Conservation (phyloP, 2,888 invertebrate species). For the Penaeus monodon region DNA sequence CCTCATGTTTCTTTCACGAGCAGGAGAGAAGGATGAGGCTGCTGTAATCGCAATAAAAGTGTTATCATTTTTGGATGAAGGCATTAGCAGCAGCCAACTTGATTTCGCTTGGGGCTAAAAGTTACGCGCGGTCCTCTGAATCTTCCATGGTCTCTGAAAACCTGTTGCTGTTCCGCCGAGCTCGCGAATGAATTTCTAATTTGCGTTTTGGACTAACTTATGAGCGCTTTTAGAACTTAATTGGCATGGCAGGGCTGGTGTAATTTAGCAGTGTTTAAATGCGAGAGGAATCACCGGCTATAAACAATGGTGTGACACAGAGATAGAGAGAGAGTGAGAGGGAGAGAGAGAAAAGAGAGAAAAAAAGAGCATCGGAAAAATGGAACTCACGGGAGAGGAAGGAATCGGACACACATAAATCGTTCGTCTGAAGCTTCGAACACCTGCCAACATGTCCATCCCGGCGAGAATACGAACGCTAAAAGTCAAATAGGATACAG, state of each 20-base stretch:
- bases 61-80: slow-evolving; percentile 1
- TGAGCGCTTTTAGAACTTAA: neutral
- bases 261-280: no score
- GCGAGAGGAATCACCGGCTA: no score
- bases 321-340: no score
- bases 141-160: neutral
- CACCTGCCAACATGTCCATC: slow-evolving; percentile 26
- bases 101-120: neutral
- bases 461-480: slow-evolving; percentile 25
- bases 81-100: neutral
- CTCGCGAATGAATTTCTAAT: slow-evolving; percentile 1
- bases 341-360: no score
- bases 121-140: neutral
- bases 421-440: neutral
- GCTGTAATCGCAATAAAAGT: slow-evolving; percentile 5
- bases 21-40: neutral
- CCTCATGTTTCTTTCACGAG: no score
- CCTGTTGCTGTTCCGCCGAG: neutral
- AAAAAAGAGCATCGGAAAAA: no score
- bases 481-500: slow-evolving; percentile 30
- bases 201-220: neutral
- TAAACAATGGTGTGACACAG: no score
- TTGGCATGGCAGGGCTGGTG: no score
- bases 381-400: no score
- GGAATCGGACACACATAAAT: no score